These are phyloP conservation scores for Melipona bicolor DNA, from an alignment of 2,888 invertebrate genomes.

Conservation along the genomic window DNA sequence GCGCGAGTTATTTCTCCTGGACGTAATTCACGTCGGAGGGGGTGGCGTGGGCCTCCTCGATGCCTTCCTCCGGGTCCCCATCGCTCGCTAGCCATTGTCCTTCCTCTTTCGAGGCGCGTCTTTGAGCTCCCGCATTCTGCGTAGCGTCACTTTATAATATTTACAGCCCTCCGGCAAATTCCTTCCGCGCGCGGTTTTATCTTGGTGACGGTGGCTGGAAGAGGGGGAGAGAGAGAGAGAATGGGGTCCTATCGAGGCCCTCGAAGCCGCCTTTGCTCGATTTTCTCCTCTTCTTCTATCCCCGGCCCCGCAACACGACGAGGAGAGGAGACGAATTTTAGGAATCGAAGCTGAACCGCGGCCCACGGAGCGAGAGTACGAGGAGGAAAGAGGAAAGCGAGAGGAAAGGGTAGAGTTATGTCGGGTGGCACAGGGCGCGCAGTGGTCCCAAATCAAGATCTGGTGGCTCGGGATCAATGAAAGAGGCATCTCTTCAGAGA, in stretches of 20 bases:
- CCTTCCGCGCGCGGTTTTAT: slow-evolving; percentile 76
- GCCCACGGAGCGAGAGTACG: too few relatives aligned
- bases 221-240: slow-evolving; percentile 4
- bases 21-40: slow-evolving; percentile 75
- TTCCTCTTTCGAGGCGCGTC: slow-evolving; percentile 59
- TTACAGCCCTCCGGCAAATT: slow-evolving; percentile 81
- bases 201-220: slow-evolving; percentile 40
- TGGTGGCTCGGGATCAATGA: too few relatives aligned
- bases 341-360: slow-evolving; percentile 3
- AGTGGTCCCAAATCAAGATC: too few relatives aligned
- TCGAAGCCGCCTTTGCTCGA: slow-evolving; percentile 70
- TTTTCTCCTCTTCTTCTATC: slow-evolving; percentile 74
- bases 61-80: slow-evolving; percentile 31
- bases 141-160: slow-evolving; percentile 81
- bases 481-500: too few relatives aligned
- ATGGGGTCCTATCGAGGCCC: slow-evolving; percentile 20
- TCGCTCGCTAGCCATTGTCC: slow-evolving; percentile 71
- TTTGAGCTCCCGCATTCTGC: slow-evolving; percentile 78
- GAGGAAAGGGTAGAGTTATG: slow-evolving; percentile 29
- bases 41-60: slow-evolving; percentile 1
- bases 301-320: slow-evolving; percentile 22
- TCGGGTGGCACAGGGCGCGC: neutral
- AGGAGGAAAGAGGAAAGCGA: neutral
- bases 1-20: slow-evolving; percentile 72
- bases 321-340: slow-evolving; percentile 53